A percentile compares a stretch with the other conserved stretches of the same genome.
These are phyloP conservation scores for Coelopa frigida DNA, from an alignment of 1,140 invertebrate species.

Conservation along the genomic window DNA sequence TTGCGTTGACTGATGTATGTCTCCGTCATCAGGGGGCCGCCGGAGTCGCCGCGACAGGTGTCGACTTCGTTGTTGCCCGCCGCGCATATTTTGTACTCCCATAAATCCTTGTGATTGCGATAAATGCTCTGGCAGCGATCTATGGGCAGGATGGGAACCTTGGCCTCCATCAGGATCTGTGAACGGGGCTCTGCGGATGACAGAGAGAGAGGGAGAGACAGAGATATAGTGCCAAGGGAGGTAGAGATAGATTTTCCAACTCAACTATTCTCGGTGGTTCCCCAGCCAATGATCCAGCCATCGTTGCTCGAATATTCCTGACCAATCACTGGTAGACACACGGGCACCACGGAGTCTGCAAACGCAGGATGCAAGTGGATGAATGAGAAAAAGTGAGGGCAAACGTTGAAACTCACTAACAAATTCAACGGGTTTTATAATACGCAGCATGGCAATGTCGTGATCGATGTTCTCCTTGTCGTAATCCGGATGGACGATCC, in stretches of 20 bases:
- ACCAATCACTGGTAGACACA: background rate
- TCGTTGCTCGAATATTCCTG: background rate
- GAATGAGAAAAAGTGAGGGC: too few relatives aligned
- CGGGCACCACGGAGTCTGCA: background rate
- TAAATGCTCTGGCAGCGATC: background rate
- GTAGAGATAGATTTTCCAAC: background rate
- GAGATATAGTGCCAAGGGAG: background rate
- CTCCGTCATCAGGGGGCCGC: background rate
- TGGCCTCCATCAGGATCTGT: background rate
- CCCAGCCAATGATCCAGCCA: conserved; percentile 6
- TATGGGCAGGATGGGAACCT: background rate
- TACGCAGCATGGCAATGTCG: too few relatives aligned
- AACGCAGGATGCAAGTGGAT: too few relatives aligned
- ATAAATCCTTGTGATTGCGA: background rate
- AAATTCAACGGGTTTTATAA: too few relatives aligned
- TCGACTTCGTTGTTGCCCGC: background rate
- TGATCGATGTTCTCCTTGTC: too few relatives aligned
- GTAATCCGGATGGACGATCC: background rate
- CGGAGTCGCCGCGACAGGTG: conserved; percentile 1
- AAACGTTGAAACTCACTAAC: too few relatives aligned
- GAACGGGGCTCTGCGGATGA: background rate
- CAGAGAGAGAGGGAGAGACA: background rate
- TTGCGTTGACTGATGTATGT: background rate
- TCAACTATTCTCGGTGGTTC: conserved; percentile 4
- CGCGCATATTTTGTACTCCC: background rate